Conservation (phyloP, 2,797 vertebrate genomes). For the Liasis olivaceus region DNA sequence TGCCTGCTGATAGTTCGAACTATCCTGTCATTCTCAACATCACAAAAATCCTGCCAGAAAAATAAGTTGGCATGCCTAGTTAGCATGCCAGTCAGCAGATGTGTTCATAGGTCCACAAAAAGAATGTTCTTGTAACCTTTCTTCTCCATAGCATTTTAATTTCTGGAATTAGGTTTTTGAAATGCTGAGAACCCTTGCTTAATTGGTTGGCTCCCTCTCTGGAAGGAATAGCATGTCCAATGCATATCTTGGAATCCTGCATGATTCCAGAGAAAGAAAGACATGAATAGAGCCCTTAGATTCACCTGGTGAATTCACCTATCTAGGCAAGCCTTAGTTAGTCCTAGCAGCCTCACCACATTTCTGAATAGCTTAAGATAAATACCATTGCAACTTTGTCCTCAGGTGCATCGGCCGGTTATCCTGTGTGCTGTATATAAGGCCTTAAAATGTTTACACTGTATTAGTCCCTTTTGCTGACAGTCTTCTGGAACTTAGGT, state of each 20-base stretch:
- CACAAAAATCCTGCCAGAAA: neutral
- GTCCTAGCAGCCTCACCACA: slow-evolving; percentile 51
- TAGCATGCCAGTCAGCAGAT: neutral
- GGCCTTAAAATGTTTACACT: slow-evolving; percentile 32
- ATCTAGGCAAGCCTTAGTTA: slow-evolving; percentile 46
- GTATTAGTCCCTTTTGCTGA: slow-evolving; percentile 49
- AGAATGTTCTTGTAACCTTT: neutral
- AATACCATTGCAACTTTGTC: slow-evolving; percentile 49
- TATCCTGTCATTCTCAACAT: neutral
- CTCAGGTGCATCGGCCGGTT: slow-evolving; percentile 30
- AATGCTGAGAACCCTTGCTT: slow-evolving; percentile 43
- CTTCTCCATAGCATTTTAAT: slow-evolving; percentile 17
- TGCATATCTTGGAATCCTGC: slow-evolving; percentile 39
- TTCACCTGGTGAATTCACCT: slow-evolving; percentile 37
- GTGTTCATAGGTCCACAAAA: slow-evolving; percentile 12
- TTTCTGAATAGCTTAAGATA: slow-evolving; percentile 60
- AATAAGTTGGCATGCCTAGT: neutral
- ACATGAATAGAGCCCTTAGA: slow-evolving; percentile 59
- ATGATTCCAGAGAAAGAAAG: slow-evolving; percentile 23
- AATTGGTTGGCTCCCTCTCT: neutral
- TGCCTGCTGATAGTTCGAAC: neutral
- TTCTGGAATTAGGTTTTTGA: slow-evolving; percentile 5
- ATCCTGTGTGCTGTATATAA: slow-evolving; percentile 38
- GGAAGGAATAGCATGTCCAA: neutral
- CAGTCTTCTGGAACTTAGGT: slow-evolving; percentile 36